phyloP scores from a whole-genome alignment of 2,888 invertebrate genomes.

The Myopa tessellatipennis region DNA sequence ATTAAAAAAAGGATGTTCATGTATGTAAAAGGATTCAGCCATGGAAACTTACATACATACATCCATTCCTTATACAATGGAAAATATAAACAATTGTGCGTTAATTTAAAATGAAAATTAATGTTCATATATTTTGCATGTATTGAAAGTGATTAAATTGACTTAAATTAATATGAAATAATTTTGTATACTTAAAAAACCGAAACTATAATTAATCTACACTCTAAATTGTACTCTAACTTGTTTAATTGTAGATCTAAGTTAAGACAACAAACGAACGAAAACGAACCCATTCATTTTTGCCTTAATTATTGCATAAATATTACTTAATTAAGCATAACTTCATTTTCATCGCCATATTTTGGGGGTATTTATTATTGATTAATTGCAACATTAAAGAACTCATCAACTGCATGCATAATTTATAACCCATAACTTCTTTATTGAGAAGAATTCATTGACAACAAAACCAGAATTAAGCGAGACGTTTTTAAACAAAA shows the following conservation, averaged over 20 bases:
- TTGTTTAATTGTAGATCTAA: not conserved
- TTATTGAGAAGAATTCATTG: conserved; percentile 1
- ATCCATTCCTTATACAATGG: too few relatives aligned
- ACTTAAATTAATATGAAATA: not conserved
- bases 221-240: too few relatives aligned
- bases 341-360: conserved; percentile 30
- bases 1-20: not conserved
- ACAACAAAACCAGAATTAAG: too few relatives aligned
- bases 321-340: conserved; percentile 52
- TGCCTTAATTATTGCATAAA: conserved; percentile 48
- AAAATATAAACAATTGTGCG: too few relatives aligned
- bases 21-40: too few relatives aligned
- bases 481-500: too few relatives aligned
- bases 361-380: conserved; percentile 12
- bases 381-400: too few relatives aligned
- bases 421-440: not conserved
- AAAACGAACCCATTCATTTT: conserved; percentile 44
- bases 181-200: not conserved
- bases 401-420: not conserved
- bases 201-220: not conserved
- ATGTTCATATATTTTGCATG: not conserved
- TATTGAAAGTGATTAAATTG: not conserved
- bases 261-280: conserved; percentile 40
- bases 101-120: too few relatives aligned
- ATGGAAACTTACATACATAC: too few relatives aligned